phyloP scores from a whole-genome alignment of 2,797 vertebrate species.

The Enteromius afrohamiltoni region DNA sequence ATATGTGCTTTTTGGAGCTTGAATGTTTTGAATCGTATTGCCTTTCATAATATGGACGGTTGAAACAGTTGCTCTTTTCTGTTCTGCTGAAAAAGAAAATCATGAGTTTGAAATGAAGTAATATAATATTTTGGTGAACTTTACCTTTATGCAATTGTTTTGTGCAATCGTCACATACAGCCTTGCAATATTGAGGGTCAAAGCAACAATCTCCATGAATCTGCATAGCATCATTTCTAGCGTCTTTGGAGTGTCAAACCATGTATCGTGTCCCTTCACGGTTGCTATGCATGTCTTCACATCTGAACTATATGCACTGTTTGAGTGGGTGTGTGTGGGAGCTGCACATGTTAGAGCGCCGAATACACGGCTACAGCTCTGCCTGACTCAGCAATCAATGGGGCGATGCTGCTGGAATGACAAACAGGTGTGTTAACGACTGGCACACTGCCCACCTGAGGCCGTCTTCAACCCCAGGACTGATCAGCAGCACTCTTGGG shows the following conservation, averaged over 20 bases:
- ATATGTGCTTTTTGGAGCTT: neutral
- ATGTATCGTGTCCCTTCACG: neutral
- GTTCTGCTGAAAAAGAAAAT: neutral
- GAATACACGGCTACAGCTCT: conserved; percentile 15
- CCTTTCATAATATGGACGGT: neutral
- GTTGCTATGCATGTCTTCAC: neutral
- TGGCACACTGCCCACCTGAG: conserved; percentile 43
- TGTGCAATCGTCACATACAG: no score
- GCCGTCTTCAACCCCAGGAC: conserved; percentile 15
- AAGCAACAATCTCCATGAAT: neutral
- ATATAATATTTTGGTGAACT: no score
- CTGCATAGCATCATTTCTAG: neutral
- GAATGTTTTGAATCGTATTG: no score
- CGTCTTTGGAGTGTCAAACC: neutral
- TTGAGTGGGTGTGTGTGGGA: conserved; percentile 14
- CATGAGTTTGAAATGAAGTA: neutral
- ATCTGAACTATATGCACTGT: conserved; percentile 20
- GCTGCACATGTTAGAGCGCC: neutral
- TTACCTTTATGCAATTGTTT: neutral
- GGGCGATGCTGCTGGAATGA: conserved; percentile 28
- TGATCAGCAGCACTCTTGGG: conserved; percentile 10
- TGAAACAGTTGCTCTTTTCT: neutral
- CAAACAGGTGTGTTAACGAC: conserved; percentile 30
- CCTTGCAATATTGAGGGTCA: neutral
- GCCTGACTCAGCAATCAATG: conserved; percentile 60